phyloP scores from a whole-genome alignment of 2,888 invertebrate species.

The Lumbricus terrestris region DNA sequence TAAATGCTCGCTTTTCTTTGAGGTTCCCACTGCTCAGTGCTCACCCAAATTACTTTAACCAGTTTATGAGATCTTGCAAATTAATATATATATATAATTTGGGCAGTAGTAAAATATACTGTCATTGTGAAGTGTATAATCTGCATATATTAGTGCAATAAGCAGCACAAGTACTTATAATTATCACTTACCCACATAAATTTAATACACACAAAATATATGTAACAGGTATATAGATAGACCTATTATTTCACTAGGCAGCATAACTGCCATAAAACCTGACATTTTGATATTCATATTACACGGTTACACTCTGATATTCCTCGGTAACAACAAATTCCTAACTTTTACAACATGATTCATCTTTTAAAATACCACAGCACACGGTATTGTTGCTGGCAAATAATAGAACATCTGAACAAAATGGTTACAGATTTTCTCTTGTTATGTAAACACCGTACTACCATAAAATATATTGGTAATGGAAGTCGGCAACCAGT shows the following conservation, averaged over 20 bases:
- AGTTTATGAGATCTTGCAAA: too few species aligned
- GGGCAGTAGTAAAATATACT: not conserved
- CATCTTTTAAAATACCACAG: not conserved
- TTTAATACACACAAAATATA: not conserved
- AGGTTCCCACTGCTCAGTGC: too few species aligned
- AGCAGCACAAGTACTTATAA: not conserved
- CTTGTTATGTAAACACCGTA: not conserved
- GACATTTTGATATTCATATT: not conserved
- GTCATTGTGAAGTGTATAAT: too few species aligned
- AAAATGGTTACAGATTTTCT: not conserved
- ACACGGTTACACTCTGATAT: not conserved
- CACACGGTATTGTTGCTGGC: not conserved
- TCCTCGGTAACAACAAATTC: not conserved
- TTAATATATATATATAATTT: too few species aligned
- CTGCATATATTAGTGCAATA: not conserved
- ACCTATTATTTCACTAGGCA: not conserved
- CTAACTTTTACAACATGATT: not conserved
- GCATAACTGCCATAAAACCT: not conserved
- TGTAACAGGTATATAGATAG: not conserved
- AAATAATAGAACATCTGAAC: not conserved
- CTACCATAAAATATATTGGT: not conserved
- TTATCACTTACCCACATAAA: not conserved
- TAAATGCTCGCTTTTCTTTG: too few species aligned
- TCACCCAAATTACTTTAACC: too few species aligned
- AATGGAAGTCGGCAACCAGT: not conserved